Evolutionary conservation across 2,888 invertebrate species (phyloP).

Genomic region (Stictocephala bisonia): DNA sequence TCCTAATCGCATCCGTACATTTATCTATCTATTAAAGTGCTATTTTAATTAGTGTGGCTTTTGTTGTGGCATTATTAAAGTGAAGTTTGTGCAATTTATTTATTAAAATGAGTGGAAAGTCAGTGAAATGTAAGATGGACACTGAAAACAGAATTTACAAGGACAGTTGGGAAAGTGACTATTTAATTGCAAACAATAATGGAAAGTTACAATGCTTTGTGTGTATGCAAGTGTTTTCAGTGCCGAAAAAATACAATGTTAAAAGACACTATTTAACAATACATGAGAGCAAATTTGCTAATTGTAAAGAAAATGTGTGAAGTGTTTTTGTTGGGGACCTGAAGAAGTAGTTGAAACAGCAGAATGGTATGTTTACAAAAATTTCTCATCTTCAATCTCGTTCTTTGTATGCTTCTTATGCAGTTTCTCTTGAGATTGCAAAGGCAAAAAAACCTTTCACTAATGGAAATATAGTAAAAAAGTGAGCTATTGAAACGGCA

Average conservation of each 20-base stretch:
- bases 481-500: not conserved
- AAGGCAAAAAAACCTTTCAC: too few species aligned
- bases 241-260: conserved; percentile 43
- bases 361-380: conserved; percentile 45
- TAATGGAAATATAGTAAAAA: conserved; percentile 33
- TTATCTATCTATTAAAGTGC: not conserved
- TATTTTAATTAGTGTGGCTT: not conserved
- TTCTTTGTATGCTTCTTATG: too few species aligned
- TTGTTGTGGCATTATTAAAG: too few species aligned
- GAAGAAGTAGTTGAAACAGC: conserved; percentile 39
- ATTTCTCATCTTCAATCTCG: conserved; percentile 46
- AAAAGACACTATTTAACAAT: conserved; percentile 44
- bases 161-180: conserved; percentile 37
- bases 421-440: conserved; percentile 33
- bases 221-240: conserved; percentile 30
- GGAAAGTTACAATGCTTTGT: conserved; percentile 45
- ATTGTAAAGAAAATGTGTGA: conserved; percentile 32
- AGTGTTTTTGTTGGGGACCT: conserved; percentile 5
- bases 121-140: conserved; percentile 28
- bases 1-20: not conserved
- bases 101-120: not conserved
- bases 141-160: too few species aligned
- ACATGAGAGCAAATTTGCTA: conserved; percentile 39
- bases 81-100: not conserved
- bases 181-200: too few species aligned